Evolutionary conservation across 2,113 vertebrate species (phyloP), one percentile per base, ranked within the genome.

Genomic region (Macquaria ambigua): DNA sequence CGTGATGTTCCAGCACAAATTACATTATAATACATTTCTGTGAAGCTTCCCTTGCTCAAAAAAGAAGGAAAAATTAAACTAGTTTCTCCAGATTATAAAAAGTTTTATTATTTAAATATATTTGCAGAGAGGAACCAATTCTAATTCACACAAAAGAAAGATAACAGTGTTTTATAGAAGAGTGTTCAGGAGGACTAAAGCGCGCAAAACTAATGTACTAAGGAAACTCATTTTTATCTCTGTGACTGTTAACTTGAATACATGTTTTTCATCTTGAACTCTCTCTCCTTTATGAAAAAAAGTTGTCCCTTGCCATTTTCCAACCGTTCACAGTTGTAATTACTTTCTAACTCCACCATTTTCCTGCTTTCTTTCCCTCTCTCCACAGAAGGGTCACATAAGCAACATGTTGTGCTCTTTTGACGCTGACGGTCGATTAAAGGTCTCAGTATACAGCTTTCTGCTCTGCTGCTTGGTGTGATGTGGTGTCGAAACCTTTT

Each of bases 301-400:
- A 21, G 8, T 23, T 69, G 16, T 12, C 5, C 10, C 9, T 74
- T 67, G 31, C 12, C 16, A 6, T 58, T 67, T 53, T 72, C 50
- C 37, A 15, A 0, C n/a, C 9, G 3, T 46, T 86, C 74, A 56
- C 56, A 41, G 31, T 20, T 59, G 50, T 63, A 63, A 71, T 50
- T 62, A 63, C n/a, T 79, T 67, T 74, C 64, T 63, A 81, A 92
- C 53, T 5, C 39, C 16, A 12, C 23, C 10, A 11, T 73, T 71
- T 59, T 68, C 16, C 64, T 63, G 28, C 55, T 81, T 28, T 83
- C 70, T 77, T 15, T 73, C 76, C 83, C 20, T 91, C 71, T 90
- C 80, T 93, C 25, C 85, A 90, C 93, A 94, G 92, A 94, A 90
- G 90, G 76, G 93, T 90, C 91, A 91, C 77, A 50, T 93, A 52